A percentile compares a stretch with the other conserved stretches of the same genome.
These are phyloP conservation scores for Phallusia fumigata DNA, from an alignment of 23 tunicate genomes.

Conservation along the genomic window DNA sequence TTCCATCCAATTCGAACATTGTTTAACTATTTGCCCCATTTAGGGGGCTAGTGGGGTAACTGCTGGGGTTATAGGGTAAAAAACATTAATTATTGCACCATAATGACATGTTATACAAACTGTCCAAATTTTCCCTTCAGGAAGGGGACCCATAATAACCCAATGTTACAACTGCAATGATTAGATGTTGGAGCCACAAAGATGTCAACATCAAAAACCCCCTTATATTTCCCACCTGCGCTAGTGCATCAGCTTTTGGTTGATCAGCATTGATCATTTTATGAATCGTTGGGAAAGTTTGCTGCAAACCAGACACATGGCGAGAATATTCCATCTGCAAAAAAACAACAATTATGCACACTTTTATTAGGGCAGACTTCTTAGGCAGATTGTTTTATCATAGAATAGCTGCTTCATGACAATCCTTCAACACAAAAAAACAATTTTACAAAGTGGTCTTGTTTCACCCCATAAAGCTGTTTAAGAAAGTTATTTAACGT, in stretches of 20 bases:
- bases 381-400: background rate
- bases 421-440: background rate
- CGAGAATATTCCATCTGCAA: constrained; percentile 53
- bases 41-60: too few relatives aligned
- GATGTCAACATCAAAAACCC: background rate
- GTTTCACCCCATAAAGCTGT: too few relatives aligned
- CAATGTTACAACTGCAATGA: too few relatives aligned
- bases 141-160: too few relatives aligned
- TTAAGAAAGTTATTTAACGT: background rate
- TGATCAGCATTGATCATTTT: constrained; percentile 88
- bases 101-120: too few relatives aligned
- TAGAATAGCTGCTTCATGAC: background rate
- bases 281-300: constrained; percentile 46
- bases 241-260: constrained; percentile 90
- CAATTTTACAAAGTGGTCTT: background rate
- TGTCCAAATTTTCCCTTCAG: too few relatives aligned
- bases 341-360: background rate
- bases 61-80: too few relatives aligned
- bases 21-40: too few relatives aligned
- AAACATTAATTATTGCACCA: too few relatives aligned
- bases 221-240: constrained; percentile 47
- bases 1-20: too few relatives aligned
- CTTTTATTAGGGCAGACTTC: background rate
- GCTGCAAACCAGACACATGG: constrained; percentile 40
- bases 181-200: too few relatives aligned